Evolutionary conservation across 2,888 invertebrate genomes (phyloP).

Genomic region (Clitarchus hookeri): DNA sequence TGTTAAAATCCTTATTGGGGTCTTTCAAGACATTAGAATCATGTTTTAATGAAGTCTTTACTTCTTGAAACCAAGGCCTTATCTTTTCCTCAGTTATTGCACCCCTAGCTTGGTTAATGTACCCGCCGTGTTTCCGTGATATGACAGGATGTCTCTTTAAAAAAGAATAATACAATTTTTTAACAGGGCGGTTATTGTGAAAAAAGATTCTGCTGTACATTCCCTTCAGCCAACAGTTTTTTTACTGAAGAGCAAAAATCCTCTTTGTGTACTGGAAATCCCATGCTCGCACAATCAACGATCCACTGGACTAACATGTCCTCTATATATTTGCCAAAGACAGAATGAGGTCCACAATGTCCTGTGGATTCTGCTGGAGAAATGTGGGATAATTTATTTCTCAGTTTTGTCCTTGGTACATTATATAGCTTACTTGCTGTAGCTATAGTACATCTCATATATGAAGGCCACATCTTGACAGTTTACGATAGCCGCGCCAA

Average conservation of each 20-base stretch:
- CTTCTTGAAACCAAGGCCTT: conserved; percentile 24
- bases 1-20: no score
- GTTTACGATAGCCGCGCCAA: no score
- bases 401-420: conserved; percentile 3
- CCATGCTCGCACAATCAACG: neutral
- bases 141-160: no score
- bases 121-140: no score
- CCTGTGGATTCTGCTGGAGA: neutral
- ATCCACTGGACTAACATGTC: neutral
- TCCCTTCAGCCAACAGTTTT: neutral
- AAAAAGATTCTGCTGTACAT: neutral
- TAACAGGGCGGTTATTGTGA: neutral
- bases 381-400: no score
- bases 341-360: neutral
- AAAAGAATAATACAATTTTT: neutral
- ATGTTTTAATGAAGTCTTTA: conserved; percentile 1
- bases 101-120: no score
- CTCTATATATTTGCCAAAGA: neutral
- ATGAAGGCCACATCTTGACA: no score
- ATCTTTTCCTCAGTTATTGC: no score
- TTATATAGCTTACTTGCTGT: neutral
- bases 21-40: no score
- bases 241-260: neutral
- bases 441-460: no score
- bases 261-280: neutral